Base-by-base conservation (phyloP, 2,113 vertebrate genomes). In the Eidolon helvum region DNA sequence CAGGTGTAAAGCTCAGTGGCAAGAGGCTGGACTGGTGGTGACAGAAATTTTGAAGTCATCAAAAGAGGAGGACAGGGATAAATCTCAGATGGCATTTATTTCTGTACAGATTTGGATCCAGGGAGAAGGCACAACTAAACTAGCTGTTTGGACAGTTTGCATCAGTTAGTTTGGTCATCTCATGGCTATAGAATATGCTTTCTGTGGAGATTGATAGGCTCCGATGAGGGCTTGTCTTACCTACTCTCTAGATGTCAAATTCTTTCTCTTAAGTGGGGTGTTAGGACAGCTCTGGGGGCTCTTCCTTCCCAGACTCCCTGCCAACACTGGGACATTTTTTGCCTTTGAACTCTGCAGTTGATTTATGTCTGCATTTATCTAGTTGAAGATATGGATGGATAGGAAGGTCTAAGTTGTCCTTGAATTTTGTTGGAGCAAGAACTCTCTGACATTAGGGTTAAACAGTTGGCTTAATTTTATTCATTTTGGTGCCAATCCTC, bases 401-500 rank as follows among this genome's bases (percentile, higher is more conserved):
- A 69, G 63, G 38, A 94, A 28, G 38, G 68, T 65, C 83, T 72
- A 87, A 1, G 33, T 91, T 90, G 66, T 89, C 59, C 26, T 68
- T 38, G 87, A 90, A 55, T 91, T 96, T 85, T 66, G 18, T 57
- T 95, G 24, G 28, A 61, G 30, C 18, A 66, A 65, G 75, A 92
- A 87, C 59, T 77, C 43, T 92, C 53, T 69, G 78, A 87, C n/a
- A 78, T 35, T 57, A 33, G 55, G 68, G 21, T 94, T 88, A 91
- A 85, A 26, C 33, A 65, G 4, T 8, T 35, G 50, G 38, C 72
- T 95, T 7, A 40, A 69, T 95, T 93, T 65, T 48, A 14, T 66
- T 98, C 43, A 92, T 55, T 72, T 96, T 80, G 18, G 18, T 95
- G 89, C 18, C 75, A 55, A 59, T 93, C 57, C 88, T 85, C 30